Percentiles rank a stretch among this genome's conserved stretches.
Evolutionary conservation across 2,888 invertebrate genomes (phyloP).

Genomic region (Sminthurinus aureus): DNA sequence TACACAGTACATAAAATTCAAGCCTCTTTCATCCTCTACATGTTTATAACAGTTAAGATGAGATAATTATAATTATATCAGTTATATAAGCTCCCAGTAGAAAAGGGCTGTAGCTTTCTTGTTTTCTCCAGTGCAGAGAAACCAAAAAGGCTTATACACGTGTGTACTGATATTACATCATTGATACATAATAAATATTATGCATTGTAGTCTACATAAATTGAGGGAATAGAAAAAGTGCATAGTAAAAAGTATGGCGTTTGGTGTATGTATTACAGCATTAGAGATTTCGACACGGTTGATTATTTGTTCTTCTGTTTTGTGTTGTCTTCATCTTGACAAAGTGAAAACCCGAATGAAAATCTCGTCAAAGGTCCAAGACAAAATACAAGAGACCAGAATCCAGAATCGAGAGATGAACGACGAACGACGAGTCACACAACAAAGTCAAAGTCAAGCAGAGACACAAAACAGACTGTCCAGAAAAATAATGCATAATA

Average conservation of each 20-base stretch:
- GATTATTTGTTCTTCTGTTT: conserved; percentile 8
- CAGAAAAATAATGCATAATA: too few species aligned
- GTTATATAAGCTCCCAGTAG: neutral
- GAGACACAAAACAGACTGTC: neutral
- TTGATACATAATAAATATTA: too few species aligned
- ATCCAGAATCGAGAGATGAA: neutral
- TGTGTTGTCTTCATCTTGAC: conserved; percentile 8
- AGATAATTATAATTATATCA: conserved; percentile 16
- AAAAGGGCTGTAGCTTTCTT: too few species aligned
- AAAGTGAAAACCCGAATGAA: neutral
- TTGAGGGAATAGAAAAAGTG: too few species aligned
- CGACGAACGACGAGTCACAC: too few species aligned
- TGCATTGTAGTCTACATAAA: too few species aligned
- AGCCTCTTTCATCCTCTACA: neutral
- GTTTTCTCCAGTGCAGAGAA: neutral
- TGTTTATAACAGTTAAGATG: neutral
- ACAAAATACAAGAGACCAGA: neutral
- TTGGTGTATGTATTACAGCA: neutral
- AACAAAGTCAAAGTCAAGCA: too few species aligned
- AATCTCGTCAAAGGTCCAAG: neutral
- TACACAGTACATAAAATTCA: neutral
- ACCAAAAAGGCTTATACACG: neutral
- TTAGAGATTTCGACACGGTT: neutral
- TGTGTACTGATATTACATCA: too few species aligned
- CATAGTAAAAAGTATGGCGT: neutral